Evolutionary conservation across 1,140 invertebrate species (phyloP).

Genomic region (Hyphantria cunea): DNA sequence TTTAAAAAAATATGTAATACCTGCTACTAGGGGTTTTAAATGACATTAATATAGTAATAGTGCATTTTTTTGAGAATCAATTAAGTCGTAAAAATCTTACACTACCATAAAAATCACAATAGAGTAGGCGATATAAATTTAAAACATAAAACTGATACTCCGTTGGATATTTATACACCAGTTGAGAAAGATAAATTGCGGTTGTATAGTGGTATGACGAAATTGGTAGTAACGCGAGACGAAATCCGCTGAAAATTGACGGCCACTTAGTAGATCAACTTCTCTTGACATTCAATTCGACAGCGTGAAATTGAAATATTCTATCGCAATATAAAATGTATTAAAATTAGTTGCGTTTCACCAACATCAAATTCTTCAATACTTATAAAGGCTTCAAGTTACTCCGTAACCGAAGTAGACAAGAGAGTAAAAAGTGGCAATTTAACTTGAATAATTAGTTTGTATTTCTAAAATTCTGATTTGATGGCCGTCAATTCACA

Average conservation of each 20-base stretch:
- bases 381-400: too few relatives aligned
- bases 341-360: slow-evolving; percentile 14
- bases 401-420: too few relatives aligned
- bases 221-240: slow-evolving; percentile 36
- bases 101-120: slow-evolving; percentile 38
- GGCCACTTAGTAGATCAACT: slow-evolving; percentile 33
- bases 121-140: slow-evolving; percentile 38
- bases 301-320: slow-evolving; percentile 51
- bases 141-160: slow-evolving; percentile 40
- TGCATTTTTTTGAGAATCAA: neutral
- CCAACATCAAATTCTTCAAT: neutral
- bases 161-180: slow-evolving; percentile 36
- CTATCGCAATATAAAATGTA: slow-evolving; percentile 27
- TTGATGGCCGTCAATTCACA: neutral
- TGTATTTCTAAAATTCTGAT: neutral
- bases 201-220: slow-evolving; percentile 43
- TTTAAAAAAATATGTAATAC: too few relatives aligned
- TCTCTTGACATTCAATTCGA: slow-evolving; percentile 37
- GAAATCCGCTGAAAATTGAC: slow-evolving; percentile 43
- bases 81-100: slow-evolving; percentile 22
- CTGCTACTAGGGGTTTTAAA: too few relatives aligned
- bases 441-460: neutral
- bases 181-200: slow-evolving; percentile 44
- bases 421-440: neutral
- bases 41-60: too few relatives aligned